Conservation (phyloP, 2,888 invertebrate species). For the Cephalotes varians region DNA sequence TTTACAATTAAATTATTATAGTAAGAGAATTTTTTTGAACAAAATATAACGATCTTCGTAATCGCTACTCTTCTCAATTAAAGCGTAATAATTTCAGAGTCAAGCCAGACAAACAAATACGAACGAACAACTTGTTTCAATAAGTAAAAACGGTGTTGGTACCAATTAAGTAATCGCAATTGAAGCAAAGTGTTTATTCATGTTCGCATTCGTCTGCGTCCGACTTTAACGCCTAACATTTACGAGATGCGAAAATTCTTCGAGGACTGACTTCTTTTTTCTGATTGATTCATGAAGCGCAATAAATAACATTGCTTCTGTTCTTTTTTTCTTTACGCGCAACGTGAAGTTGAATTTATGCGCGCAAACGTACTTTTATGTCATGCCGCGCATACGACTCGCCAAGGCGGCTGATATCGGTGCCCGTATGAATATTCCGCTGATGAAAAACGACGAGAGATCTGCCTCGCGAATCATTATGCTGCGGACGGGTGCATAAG, state of each 20-base stretch:
- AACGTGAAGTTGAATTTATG: background rate
- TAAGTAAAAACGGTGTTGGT: background rate
- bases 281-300: background rate
- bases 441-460: slow-evolving; percentile 66
- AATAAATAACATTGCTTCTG: background rate
- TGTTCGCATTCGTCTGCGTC: background rate
- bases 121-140: background rate
- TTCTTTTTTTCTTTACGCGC: background rate
- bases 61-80: background rate
- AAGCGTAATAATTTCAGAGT: background rate
- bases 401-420: background rate
- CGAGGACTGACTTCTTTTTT: background rate
- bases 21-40: background rate
- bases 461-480: slow-evolving; percentile 61
- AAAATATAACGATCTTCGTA: background rate
- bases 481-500: slow-evolving; percentile 8
- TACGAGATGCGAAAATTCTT: background rate
- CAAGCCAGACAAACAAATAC: background rate
- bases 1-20: background rate
- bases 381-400: slow-evolving; percentile 6
- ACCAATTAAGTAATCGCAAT: background rate
- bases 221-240: background rate
- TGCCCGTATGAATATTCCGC: slow-evolving; percentile 34
- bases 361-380: background rate
- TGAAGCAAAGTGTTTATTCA: background rate